Evolutionary conservation across 2,888 invertebrate species (phyloP).

Genomic region (Imbricaverruca yamaguchii): DNA sequence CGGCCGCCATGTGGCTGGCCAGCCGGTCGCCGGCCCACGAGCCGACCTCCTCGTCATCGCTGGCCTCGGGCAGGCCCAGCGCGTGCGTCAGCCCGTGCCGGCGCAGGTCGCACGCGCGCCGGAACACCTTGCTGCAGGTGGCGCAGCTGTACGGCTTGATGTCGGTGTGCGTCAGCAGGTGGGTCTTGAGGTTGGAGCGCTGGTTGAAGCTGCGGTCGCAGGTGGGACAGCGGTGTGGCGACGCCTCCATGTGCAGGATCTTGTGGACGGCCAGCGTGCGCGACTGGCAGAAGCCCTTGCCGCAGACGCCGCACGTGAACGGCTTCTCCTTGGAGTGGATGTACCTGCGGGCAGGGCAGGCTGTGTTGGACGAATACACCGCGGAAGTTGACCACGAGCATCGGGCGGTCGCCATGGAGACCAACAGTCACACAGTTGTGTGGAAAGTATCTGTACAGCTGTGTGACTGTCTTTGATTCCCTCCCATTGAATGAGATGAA

Average conservation of each 20-base stretch:
- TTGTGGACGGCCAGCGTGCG: slow-evolving; percentile 91
- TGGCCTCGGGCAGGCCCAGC: slow-evolving; percentile 26
- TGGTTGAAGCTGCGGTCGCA: slow-evolving; percentile 84
- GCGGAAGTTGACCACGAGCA: too few species aligned
- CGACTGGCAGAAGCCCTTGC: slow-evolving; percentile 95
- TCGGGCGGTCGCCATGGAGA: too few species aligned
- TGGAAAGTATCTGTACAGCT: too few species aligned
- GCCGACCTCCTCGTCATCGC: neutral
- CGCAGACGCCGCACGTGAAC: slow-evolving; percentile 91
- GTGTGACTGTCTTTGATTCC: too few species aligned
- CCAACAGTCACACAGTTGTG: too few species aligned
- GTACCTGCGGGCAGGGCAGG: slow-evolving; percentile 54
- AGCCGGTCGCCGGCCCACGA: neutral
- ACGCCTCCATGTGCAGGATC: slow-evolving; percentile 85
- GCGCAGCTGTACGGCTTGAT: slow-evolving; percentile 85
- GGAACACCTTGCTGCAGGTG: slow-evolving; percentile 85
- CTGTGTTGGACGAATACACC: too few species aligned
- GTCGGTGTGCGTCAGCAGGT: slow-evolving; percentile 79
- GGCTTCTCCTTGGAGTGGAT: slow-evolving; percentile 97
- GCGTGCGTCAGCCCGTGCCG: slow-evolving; percentile 41
- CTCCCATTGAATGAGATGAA: too few species aligned
- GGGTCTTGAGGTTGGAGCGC: slow-evolving; percentile 80
- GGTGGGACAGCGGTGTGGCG: slow-evolving; percentile 84
- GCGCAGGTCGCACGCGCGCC: slow-evolving; percentile 81
- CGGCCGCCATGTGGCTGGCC: neutral